These are phyloP conservation scores for Phengaris alcon DNA, from an alignment of 2,888 invertebrate species.

Conservation along the genomic window DNA sequence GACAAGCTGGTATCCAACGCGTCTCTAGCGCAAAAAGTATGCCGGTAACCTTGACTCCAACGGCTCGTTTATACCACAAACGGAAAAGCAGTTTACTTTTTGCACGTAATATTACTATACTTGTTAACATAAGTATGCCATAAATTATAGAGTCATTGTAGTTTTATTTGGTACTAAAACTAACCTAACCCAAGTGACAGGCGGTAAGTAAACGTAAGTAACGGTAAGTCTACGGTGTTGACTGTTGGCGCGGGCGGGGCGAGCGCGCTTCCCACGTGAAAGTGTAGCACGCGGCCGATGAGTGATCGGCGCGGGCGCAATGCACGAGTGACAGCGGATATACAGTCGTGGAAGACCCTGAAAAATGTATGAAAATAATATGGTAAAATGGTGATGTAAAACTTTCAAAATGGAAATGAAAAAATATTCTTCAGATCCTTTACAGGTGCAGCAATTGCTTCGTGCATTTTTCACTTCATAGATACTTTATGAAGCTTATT, in stretches of 20 bases:
- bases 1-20: neutral
- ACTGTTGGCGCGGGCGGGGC: neutral
- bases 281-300: conserved; percentile 40
- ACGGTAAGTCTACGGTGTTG: conserved; percentile 9
- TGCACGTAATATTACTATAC: too few relatives aligned
- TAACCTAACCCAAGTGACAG: conserved; percentile 9
- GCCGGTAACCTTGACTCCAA: neutral
- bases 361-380: too few relatives aligned
- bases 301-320: conserved; percentile 38
- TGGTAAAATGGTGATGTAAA: too few relatives aligned
- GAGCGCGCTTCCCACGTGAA: conserved; percentile 35
- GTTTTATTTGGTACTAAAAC: neutral
- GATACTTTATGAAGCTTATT: too few relatives aligned
- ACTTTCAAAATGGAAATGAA: too few relatives aligned
- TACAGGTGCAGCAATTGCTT: too few relatives aligned
- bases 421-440: too few relatives aligned
- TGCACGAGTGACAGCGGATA: neutral
- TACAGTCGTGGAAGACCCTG: too few relatives aligned
- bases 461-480: too few relatives aligned
- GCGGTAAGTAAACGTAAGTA: neutral
- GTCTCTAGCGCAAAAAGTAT: neutral
- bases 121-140: too few relatives aligned
- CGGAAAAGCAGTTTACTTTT: too few relatives aligned
- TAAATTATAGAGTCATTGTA: neutral
- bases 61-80: neutral